Conservation (phyloP, 2,888 invertebrate genomes). For the Papilio gigon region DNA sequence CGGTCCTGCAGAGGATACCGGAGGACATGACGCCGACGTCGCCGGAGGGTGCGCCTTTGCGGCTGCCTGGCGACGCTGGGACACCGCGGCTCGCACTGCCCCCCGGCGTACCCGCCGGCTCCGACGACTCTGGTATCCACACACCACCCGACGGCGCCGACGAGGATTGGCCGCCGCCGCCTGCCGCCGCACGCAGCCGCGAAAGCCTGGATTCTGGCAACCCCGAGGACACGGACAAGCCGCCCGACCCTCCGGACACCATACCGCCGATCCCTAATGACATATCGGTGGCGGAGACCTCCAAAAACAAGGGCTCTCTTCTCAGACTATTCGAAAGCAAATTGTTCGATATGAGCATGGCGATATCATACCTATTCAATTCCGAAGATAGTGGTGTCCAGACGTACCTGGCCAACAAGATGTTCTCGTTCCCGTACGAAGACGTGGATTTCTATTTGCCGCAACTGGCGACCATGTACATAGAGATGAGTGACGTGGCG, state of each 20-base stretch:
- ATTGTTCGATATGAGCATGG: slow-evolving; percentile 98
- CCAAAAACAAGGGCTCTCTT: slow-evolving; percentile 85
- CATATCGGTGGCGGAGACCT: slow-evolving; percentile 64
- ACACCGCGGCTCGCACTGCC: slow-evolving; percentile 83
- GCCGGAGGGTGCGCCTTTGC: slow-evolving; percentile 73
- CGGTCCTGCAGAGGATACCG: slow-evolving; percentile 93
- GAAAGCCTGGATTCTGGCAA: slow-evolving; percentile 89
- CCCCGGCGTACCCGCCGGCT: slow-evolving; percentile 82
- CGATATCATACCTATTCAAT: slow-evolving; percentile 98
- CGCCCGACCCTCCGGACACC: slow-evolving; percentile 72
- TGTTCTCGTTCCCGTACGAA: slow-evolving; percentile 95
- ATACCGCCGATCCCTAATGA: slow-evolving; percentile 61
- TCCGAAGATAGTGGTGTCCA: slow-evolving; percentile 99
- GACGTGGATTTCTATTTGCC: slow-evolving; percentile 99
- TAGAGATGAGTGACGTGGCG: slow-evolving; percentile 98
- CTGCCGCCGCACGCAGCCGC: slow-evolving; percentile 84
- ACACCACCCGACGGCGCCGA: slow-evolving; percentile 73
- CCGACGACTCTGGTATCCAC: slow-evolving; percentile 90
- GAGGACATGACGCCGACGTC: slow-evolving; percentile 87
- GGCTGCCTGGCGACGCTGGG: slow-evolving; percentile 65
- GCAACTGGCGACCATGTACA: slow-evolving; percentile 98
- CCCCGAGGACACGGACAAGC: slow-evolving; percentile 83
- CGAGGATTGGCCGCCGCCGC: slow-evolving; percentile 78
- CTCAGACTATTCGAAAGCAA: slow-evolving; percentile 97
- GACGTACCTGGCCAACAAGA: slow-evolving; percentile 98